Conservation (phyloP, 2,888 invertebrate species). For the Nasonovia ribisnigri region DNA sequence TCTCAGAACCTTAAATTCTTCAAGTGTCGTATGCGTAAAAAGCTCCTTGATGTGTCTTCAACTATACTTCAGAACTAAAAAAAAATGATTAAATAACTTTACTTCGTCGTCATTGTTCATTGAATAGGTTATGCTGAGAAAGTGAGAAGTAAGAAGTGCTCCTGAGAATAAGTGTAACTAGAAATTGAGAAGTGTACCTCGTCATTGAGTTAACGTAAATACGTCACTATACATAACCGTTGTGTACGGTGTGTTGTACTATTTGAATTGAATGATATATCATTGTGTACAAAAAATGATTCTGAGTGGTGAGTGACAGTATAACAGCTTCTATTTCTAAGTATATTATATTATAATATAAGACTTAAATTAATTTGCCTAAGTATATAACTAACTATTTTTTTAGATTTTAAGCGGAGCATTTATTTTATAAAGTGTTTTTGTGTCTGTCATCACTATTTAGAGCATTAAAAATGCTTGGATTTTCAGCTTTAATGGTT, state of each 20-base stretch:
- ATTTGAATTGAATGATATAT: background rate
- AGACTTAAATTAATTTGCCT: background rate
- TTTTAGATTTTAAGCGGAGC: background rate
- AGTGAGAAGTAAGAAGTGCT: background rate
- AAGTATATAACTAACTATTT: background rate
- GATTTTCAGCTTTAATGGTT: background rate
- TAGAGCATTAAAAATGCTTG: background rate
- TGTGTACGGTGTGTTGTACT: background rate
- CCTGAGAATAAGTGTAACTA: background rate
- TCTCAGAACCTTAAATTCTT: background rate
- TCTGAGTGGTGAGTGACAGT: background rate
- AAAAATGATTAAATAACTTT: background rate
- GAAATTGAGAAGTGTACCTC: background rate
- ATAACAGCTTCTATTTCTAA: background rate
- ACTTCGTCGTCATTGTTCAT: background rate
- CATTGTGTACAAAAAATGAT: background rate
- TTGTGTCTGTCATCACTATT: background rate
- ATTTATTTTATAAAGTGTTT: background rate
- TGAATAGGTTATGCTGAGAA: background rate
- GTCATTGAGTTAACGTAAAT: conserved; percentile 5
- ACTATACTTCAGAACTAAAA: background rate
- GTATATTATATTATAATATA: background rate
- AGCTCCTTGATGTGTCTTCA: background rate
- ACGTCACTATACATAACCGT: background rate
- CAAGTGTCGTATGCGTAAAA: background rate